Conservation (phyloP, 2,797 vertebrate species). For the Poeciliopsis infans region DNA sequence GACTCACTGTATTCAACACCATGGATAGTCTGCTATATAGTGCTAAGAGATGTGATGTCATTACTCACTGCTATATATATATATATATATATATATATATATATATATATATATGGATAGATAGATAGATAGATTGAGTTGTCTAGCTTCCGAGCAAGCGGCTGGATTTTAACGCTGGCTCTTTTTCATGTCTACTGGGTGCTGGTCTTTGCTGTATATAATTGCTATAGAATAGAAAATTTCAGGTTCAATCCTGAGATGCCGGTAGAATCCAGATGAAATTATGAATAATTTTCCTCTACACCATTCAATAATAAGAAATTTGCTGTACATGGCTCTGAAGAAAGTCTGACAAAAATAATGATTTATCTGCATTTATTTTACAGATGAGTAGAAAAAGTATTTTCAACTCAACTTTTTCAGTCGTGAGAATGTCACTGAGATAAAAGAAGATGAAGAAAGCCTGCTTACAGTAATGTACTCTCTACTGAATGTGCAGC, state of each 20-base stretch:
- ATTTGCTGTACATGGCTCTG: slow-evolving; percentile 39
- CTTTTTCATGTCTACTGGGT: background rate
- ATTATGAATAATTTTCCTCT: background rate
- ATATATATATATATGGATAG: too few species aligned
- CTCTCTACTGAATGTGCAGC: slow-evolving; percentile 16
- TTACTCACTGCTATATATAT: background rate
- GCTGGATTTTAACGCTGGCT: slow-evolving; percentile 2
- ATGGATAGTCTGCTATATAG: background rate
- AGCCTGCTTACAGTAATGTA: slow-evolving; percentile 10
- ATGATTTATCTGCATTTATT: slow-evolving; percentile 66
- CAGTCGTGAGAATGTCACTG: slow-evolving; percentile 24
- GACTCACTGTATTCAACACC: slow-evolving; percentile 2
- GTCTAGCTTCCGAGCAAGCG: slow-evolving; percentile 25
- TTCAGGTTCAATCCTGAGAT: background rate
- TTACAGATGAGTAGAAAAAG: slow-evolving; percentile 63
- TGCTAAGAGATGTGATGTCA: background rate
- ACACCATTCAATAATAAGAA: slow-evolving; percentile 22
- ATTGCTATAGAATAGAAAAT: background rate
- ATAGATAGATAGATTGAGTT: too few species aligned
- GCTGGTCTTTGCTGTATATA: too few species aligned
- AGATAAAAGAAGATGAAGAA: slow-evolving; percentile 39
- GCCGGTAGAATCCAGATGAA: background rate
- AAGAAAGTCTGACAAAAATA: slow-evolving; percentile 32
- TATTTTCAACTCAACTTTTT: slow-evolving; percentile 55
- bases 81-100: too few species aligned